Conservation (phyloP, 2,113 vertebrate genomes). For the Anolis carolinensis region DNA sequence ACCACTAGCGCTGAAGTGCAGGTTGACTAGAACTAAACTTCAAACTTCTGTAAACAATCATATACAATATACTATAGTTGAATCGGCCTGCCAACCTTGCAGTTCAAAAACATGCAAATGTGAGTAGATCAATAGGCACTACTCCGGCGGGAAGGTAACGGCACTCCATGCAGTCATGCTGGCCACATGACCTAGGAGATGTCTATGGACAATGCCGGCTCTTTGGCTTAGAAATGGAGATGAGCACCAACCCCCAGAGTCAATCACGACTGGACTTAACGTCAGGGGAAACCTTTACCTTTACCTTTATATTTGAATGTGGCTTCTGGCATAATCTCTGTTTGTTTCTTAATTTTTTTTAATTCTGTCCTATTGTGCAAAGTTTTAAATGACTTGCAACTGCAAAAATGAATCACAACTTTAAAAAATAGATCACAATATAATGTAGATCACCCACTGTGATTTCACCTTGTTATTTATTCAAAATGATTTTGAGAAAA, state of each 20-base stretch:
- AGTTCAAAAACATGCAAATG: too few relatives aligned
- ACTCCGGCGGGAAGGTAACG: too few relatives aligned
- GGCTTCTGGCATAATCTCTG: neutral
- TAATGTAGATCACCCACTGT: neutral
- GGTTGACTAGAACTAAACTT: neutral
- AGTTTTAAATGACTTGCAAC: neutral
- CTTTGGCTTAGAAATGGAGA: too few relatives aligned
- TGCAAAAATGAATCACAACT: neutral
- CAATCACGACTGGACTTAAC: too few relatives aligned
- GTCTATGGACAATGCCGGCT: too few relatives aligned
- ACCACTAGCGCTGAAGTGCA: too few relatives aligned
- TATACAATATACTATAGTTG: neutral
- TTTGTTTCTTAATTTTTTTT: neutral
- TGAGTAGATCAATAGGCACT: too few relatives aligned
- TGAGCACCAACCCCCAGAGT: too few relatives aligned
- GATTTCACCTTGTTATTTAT: neutral
- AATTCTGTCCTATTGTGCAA: neutral
- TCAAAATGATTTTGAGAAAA: neutral
- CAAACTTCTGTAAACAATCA: neutral
- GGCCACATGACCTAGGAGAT: too few relatives aligned
- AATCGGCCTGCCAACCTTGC: too few relatives aligned
- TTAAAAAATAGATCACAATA: neutral
- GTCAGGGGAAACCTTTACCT: too few relatives aligned
- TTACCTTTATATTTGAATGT: neutral
- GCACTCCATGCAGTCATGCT: too few relatives aligned